Evolutionary conservation across 2,113 vertebrate species (phyloP), one percentile per base, ranked within the genome.

Genomic region (Hymenochirus boettgeri): DNA sequence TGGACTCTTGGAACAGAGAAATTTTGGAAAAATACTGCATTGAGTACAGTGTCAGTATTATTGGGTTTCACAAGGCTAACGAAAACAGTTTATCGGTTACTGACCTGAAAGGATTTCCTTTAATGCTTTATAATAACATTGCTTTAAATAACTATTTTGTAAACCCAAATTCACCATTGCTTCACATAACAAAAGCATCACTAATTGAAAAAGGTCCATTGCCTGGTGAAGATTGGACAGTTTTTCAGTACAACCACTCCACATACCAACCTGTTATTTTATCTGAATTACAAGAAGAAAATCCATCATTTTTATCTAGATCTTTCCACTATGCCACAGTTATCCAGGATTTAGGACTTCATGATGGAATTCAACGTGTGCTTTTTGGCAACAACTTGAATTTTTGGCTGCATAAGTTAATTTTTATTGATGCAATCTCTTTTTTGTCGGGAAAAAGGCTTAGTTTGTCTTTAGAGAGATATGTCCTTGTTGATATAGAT

Each of bases 21-120:
- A 88, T 97, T 60, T 79, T 99, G 74, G 93, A 97, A 83, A 93
- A 95, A 82, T 99, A 98, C 84, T 99, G 95, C 72, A 88, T 90
- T 64, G 93, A 96, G 80, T 96, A 92, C 85, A 89, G 93, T 79
- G 95, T 96, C 71, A 93, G 95, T 71, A 90, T 99, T 72, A 92
- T 98, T 2, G 94, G 89, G 71, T 99, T 99, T 85, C 93, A 95
- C 83, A 93, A 93, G 80, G 92, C 95, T 77, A 95, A 90, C 1
- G 94, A 96, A 79, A 96, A 95, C 82, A 94, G 91, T 29, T 87
- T 88, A 17, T 88, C 89, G 1, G 83, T 75, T 4, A 82, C 82
- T 48, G 91, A 86, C 24, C 80, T 99, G 47, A 83, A 91, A 76
- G 92, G 94, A 61, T 71, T 98, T 66, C 95, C 96, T 0, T 61